Evolutionary conservation across 2,113 vertebrate species (phyloP).

Genomic region (Eptatretus burgeri): DNA sequence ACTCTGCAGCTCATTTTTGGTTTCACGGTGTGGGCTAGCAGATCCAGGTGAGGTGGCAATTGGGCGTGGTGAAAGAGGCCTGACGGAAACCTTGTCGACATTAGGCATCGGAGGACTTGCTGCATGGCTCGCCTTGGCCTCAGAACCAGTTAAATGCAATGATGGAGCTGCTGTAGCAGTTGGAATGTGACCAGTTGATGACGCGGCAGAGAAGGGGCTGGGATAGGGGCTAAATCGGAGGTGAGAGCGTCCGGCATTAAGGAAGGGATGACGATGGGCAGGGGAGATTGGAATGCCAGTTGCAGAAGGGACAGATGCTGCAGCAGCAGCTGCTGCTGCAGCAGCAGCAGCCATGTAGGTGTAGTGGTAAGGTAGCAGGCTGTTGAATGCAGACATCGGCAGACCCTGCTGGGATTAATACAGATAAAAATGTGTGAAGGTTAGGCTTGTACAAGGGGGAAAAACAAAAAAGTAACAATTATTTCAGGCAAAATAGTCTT

Average conservation of each 20-base stretch:
- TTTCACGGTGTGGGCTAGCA: conserved; percentile 40
- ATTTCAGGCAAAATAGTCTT: not conserved
- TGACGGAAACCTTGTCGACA: no score
- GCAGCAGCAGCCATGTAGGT: conserved; percentile 91
- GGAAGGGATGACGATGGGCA: conserved; percentile 60
- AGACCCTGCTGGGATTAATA: conserved; percentile 35
- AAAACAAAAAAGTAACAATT: not conserved
- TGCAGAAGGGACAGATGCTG: conserved; percentile 24
- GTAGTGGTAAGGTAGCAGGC: conserved; percentile 85
- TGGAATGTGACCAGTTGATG: conserved; percentile 23
- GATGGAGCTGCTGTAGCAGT: no score
- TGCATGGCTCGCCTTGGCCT: no score
- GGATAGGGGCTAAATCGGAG: conserved; percentile 90
- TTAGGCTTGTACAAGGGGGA: not conserved
- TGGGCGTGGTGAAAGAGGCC: conserved; percentile 30
- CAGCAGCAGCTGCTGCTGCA: conserved; percentile 48
- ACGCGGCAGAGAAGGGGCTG: conserved; percentile 54
- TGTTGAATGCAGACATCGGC: conserved; percentile 83
- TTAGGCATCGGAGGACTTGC: no score
- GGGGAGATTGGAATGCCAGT: conserved; percentile 18
- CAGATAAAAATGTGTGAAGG: not conserved
- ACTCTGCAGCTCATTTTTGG: conserved; percentile 76
- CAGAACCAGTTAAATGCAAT: no score
- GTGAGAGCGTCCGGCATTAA: conserved; percentile 43
- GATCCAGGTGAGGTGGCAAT: conserved; percentile 25